Evolutionary conservation across 2,888 invertebrate species (phyloP).

Genomic region (Elmis aenea): DNA sequence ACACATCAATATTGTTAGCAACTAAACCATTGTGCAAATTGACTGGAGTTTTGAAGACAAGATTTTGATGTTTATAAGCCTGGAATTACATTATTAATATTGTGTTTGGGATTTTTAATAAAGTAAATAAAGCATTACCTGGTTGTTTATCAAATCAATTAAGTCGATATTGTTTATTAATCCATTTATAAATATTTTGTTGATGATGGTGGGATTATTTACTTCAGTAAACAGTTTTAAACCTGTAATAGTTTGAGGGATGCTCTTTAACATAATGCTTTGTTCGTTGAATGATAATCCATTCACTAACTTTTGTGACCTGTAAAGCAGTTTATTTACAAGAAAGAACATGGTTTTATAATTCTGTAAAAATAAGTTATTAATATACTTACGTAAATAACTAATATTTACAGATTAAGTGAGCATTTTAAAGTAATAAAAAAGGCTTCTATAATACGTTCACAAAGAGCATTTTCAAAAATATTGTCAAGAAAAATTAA

Average conservation of each 20-base stretch:
- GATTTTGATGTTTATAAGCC: slow-evolving; percentile 33
- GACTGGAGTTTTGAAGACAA: slow-evolving; percentile 27
- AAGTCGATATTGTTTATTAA: slow-evolving; percentile 36
- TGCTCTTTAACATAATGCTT: slow-evolving; percentile 39
- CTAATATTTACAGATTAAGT: too few species aligned
- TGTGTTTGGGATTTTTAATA: background rate
- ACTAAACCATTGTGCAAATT: slow-evolving; percentile 34
- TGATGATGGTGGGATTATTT: slow-evolving; percentile 27
- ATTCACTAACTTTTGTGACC: slow-evolving; percentile 39
- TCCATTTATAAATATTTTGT: slow-evolving; percentile 35
- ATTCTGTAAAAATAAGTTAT: too few species aligned
- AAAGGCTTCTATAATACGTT: too few species aligned
- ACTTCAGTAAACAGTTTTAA: slow-evolving; percentile 34
- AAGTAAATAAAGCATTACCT: slow-evolving; percentile 27
- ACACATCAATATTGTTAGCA: slow-evolving; percentile 35
- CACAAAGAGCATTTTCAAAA: too few species aligned
- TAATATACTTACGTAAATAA: too few species aligned
- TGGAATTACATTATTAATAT: too few species aligned
- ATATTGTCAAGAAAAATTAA: too few species aligned
- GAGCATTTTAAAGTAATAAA: too few species aligned
- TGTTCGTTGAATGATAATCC: slow-evolving; percentile 34
- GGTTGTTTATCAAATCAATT: slow-evolving; percentile 33
- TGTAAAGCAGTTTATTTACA: too few species aligned
- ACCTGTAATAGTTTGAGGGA: slow-evolving; percentile 43
- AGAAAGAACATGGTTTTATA: too few species aligned